Evolutionary conservation across 2,888 invertebrate genomes (phyloP).

Genomic region (Neelides folsomi): DNA sequence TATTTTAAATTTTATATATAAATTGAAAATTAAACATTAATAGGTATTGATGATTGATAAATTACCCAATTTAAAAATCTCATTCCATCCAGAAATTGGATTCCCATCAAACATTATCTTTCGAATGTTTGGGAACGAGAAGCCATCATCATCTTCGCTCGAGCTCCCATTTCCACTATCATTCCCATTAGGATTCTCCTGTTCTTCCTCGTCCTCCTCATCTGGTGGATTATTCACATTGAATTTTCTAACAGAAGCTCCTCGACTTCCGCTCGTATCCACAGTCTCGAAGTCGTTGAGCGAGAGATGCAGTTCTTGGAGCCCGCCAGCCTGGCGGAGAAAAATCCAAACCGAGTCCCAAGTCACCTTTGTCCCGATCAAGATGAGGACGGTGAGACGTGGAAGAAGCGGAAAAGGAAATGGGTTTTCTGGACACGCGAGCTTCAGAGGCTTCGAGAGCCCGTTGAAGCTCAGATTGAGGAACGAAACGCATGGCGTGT

Average conservation of each 20-base stretch:
- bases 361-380: conserved; percentile 74
- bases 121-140: conserved; percentile 26
- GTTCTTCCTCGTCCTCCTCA: conserved; percentile 32
- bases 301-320: conserved; percentile 85
- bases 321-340: conserved; percentile 42
- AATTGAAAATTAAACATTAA: too few relatives aligned
- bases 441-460: conserved; percentile 51
- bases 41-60: too few relatives aligned
- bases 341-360: conserved; percentile 70
- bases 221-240: conserved; percentile 36
- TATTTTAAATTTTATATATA: too few relatives aligned
- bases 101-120: conserved; percentile 32
- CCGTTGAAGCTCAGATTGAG: conserved; percentile 84
- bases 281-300: conserved; percentile 56
- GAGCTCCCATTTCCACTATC: conserved; percentile 31
- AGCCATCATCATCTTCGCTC: conserved; percentile 27
- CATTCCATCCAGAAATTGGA: conserved; percentile 21
- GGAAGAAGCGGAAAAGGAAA: conserved; percentile 36
- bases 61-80: conserved; percentile 10
- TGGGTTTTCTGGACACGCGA: conserved; percentile 16
- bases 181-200: conserved; percentile 36
- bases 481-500: conserved; percentile 78
- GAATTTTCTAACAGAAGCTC: conserved; percentile 31
- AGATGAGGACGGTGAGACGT: conserved; percentile 59
- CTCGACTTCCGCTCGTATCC: conserved; percentile 5